A percentile compares a stretch with the other conserved stretches of the same genome.
Evolutionary conservation across 2,888 invertebrate genomes (phyloP).

Genomic region (Aphidius colemani): DNA sequence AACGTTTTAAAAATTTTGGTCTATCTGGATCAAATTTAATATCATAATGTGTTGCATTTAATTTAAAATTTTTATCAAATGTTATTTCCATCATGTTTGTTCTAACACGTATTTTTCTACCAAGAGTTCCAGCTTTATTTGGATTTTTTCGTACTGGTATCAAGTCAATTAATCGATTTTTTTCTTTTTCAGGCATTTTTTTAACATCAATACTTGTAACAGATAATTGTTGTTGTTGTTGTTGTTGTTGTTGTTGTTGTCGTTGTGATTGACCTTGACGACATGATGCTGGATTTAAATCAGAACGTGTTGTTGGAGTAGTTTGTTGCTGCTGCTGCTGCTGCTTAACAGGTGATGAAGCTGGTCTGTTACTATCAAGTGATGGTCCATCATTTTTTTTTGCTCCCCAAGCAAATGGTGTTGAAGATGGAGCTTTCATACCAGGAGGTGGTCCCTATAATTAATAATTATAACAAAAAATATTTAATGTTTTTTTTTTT

Average conservation of each 20-base stretch:
- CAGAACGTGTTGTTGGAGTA: not conserved
- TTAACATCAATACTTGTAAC: not conserved
- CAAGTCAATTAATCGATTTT: constrained; percentile 15
- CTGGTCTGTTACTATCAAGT: no score
- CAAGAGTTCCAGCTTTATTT: constrained; percentile 52
- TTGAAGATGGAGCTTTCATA: no score
- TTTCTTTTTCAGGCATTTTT: constrained; percentile 18
- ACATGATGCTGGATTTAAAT: no score
- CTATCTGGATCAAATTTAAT: constrained; percentile 72
- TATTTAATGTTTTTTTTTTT: no score
- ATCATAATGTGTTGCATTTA: constrained; percentile 77
- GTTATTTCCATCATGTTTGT: constrained; percentile 71
- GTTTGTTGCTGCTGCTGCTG: not conserved
- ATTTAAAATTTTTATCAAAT: constrained; percentile 60
- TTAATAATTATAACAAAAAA: no score
- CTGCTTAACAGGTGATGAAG: not conserved
- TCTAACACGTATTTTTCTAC: constrained; percentile 61
- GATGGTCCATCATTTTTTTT: no score
- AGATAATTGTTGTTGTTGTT: not conserved
- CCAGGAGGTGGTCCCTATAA: no score
- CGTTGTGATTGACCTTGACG: not conserved
- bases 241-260: constrained; percentile 18
- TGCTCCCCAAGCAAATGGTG: no score
- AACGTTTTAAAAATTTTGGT: constrained; percentile 68
- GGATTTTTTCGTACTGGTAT: constrained; percentile 43